Evolutionary conservation across 2,888 invertebrate genomes (phyloP), one percentile per base, ranked within the genome.

Genomic region (Drymonia ruficornis): DNA sequence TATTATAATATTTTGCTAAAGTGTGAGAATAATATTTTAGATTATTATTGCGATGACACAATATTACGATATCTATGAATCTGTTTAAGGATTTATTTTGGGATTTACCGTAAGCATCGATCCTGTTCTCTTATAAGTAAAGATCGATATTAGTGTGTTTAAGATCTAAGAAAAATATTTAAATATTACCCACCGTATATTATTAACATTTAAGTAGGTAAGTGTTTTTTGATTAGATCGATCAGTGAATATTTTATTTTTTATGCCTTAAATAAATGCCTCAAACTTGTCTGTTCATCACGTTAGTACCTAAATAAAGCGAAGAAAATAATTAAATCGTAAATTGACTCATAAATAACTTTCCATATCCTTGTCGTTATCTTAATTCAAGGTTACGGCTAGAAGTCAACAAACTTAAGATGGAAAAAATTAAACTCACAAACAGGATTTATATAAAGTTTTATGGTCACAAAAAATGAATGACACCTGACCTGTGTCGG

Each of bases 21-120:
- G 52, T 61, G 67, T 71, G 72, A 45, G 70, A 71, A 69, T 54
- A 47, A 19, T 15, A 7, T 28, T 59, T 58, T 29, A 49, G 54
- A 50, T 54, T 31, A 42, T 53, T 51, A 49, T 19, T 47, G 43
- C 23, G n/a, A 52, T 54, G 44, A 58, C 44, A 45, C 45, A 19
- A 23, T 19, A 34, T 60, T 55, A 19, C 12, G 15, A 51, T 56
- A 56, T 43, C 15, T 45, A 28, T 61, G 7, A 45, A 43, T 15
- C n/a, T 12, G 2, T 9, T 31, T n/a, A n/a, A n/a, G 9, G 11
- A 9, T 11, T 23, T 7, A 2, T 6, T 23, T 23, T 23, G 23
- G 7, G 23, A 2, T 23, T 23, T 6, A 23, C 3, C 7, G 23
- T 23, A 23, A 23, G 7, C 23, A 23, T 23, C 23, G n/a, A n/a